phyloP scores from a whole-genome alignment of 2,888 invertebrate species.

The Homarus gammarus region DNA sequence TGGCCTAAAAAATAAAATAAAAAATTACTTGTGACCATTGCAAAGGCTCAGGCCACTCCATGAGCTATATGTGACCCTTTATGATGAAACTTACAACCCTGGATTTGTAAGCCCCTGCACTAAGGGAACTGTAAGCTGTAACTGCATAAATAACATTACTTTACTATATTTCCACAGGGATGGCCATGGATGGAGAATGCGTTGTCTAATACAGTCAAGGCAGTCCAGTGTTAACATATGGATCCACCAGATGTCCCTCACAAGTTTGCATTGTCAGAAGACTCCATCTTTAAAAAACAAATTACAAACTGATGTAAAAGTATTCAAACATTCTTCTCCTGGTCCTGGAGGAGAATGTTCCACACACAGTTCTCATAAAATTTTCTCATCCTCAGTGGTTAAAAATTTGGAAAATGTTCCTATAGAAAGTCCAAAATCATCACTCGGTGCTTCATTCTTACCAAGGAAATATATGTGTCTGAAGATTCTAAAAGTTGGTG shows the following conservation, averaged over 20 bases:
- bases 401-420: constrained; percentile 24
- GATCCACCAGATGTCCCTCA: constrained; percentile 27
- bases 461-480: constrained; percentile 19
- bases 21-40: too few species aligned
- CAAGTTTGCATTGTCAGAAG: not conserved
- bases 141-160: too few species aligned
- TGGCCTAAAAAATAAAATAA: too few species aligned
- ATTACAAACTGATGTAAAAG: not conserved
- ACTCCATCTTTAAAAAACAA: not conserved
- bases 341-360: not conserved
- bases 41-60: too few species aligned
- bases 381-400: constrained; percentile 14
- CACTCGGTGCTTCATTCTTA: not conserved
- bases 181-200: constrained; percentile 23
- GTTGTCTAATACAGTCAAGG: constrained; percentile 20
- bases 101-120: too few species aligned
- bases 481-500: constrained; percentile 18
- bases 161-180: constrained; percentile 2
- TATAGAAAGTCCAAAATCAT: constrained; percentile 30
- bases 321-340: not conserved
- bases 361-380: not conserved
- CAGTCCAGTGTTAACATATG: constrained; percentile 31
- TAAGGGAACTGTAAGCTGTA: not conserved
- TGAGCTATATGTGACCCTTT: too few species aligned
- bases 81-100: too few species aligned